Percentiles rank a stretch among this genome's conserved stretches.
These are phyloP conservation scores for Nerophis lumbriciformis DNA, from an alignment of 2,113 vertebrate species.

Conservation along the genomic window DNA sequence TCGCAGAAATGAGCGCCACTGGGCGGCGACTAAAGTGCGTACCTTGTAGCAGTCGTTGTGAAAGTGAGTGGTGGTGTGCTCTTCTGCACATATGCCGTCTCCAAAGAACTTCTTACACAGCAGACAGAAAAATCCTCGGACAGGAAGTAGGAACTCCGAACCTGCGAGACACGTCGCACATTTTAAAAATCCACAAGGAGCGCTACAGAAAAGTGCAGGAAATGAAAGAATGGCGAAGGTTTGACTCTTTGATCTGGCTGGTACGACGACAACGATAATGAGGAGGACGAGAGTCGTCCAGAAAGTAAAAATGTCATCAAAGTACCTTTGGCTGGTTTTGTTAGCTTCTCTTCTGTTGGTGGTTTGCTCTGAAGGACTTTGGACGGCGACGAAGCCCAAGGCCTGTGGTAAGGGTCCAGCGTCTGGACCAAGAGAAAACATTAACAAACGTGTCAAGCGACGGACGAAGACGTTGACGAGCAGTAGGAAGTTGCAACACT, in stretches of 20 bases:
- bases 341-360: slow-evolving; percentile 75
- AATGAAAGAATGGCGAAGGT: background rate
- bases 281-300: no score
- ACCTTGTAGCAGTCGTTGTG: slow-evolving; percentile 98
- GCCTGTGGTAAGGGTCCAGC: slow-evolving; percentile 89
- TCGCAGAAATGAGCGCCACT: background rate
- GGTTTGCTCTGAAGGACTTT: slow-evolving; percentile 68
- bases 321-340: slow-evolving; percentile 92
- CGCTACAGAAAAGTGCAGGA: background rate
- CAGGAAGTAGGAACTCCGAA: slow-evolving; percentile 89
- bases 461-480: background rate
- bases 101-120: slow-evolving; percentile 89
- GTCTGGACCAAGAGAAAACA: slow-evolving; percentile 74
- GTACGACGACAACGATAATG: no score
- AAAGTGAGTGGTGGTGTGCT: slow-evolving; percentile 81
- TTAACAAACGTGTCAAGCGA: background rate
- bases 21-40: background rate
- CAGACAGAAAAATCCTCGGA: slow-evolving; percentile 91
- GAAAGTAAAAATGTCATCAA: fast-evolving
- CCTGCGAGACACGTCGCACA: slow-evolving; percentile 64
- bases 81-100: slow-evolving; percentile 89
- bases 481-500: background rate
- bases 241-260: no score
- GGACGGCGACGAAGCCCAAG: slow-evolving; percentile 80
- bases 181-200: slow-evolving; percentile 18